Percentiles rank a stretch among this genome's conserved stretches.
These are phyloP conservation scores for Eremobia ochroleuca DNA, from an alignment of 2,888 invertebrate species.

Conservation along the genomic window DNA sequence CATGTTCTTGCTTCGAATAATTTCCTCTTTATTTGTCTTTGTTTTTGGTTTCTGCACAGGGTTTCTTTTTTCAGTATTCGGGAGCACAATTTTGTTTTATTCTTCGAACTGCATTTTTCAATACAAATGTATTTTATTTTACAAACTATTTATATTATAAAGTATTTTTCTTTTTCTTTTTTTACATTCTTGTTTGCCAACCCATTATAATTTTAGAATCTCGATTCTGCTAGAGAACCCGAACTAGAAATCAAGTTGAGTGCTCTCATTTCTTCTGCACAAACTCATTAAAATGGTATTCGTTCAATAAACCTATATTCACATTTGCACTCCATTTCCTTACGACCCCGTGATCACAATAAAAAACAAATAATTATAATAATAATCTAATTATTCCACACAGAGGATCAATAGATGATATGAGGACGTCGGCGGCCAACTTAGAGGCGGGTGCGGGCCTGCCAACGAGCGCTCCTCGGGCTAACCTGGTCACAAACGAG, in stretches of 20 bases:
- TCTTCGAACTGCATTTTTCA: not conserved
- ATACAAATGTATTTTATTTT: not conserved
- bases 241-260: not conserved
- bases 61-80: slow-evolving; percentile 43
- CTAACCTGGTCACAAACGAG: slow-evolving; percentile 95
- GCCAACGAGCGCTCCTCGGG: slow-evolving; percentile 92
- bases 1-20: slow-evolving; percentile 16
- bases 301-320: not conserved
- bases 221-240: not conserved
- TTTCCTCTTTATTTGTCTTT: slow-evolving; percentile 15
- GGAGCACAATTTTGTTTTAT: slow-evolving; percentile 30
- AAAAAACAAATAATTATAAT: not conserved
- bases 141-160: not conserved
- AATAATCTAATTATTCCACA: slow-evolving; percentile 9
- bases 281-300: not conserved
- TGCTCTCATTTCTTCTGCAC: slow-evolving; percentile 9
- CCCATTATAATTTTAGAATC: not conserved
- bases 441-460: slow-evolving; percentile 83
- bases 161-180: not conserved
- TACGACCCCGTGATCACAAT: not conserved
- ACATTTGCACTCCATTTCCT: slow-evolving; percentile 20
- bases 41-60: slow-evolving; percentile 42
- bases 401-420: slow-evolving; percentile 95
- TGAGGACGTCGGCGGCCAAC: slow-evolving; percentile 93
- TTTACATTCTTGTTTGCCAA: not conserved